These are phyloP conservation scores for Cyprinus carpio DNA, from an alignment of 2,113 vertebrate species.

Conservation along the genomic window DNA sequence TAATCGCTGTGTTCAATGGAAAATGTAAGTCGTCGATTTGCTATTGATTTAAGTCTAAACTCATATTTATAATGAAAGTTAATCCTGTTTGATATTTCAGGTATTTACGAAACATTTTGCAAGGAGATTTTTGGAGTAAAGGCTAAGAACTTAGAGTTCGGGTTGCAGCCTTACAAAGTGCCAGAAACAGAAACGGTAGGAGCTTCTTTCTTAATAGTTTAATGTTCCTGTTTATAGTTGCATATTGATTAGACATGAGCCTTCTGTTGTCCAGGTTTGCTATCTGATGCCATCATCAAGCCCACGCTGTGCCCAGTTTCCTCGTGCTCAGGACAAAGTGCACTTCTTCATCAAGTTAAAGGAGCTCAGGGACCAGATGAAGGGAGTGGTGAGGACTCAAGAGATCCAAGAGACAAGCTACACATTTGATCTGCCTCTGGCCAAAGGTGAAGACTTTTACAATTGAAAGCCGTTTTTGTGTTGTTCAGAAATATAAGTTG, in stretches of 20 bases:
- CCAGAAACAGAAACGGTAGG: conserved; percentile 94
- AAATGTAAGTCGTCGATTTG: conserved; percentile 82
- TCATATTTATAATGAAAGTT: neutral
- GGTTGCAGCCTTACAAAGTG: conserved; percentile 94
- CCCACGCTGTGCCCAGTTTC: conserved; percentile 97
- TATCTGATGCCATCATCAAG: conserved; percentile 98
- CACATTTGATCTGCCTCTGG: conserved; percentile 86
- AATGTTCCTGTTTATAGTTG: neutral
- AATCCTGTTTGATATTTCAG: conserved; percentile 67
- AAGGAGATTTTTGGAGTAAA: conserved; percentile 97
- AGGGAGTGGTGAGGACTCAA: conserved; percentile 70
- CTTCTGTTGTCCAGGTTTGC: conserved; percentile 79
- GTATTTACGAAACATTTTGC: conserved; percentile 99
- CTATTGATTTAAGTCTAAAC: neutral
- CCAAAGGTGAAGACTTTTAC: conserved; percentile 81
- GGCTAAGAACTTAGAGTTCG: conserved; percentile 95
- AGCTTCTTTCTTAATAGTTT: conserved; percentile 22
- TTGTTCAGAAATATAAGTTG: neutral
- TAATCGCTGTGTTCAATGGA: conserved; percentile 96
- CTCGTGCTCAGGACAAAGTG: conserved; percentile 96
- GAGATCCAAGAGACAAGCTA: conserved; percentile 90
- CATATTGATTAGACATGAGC: neutral
- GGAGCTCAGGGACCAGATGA: conserved; percentile 89
- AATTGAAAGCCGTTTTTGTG: neutral
- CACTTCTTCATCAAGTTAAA: conserved; percentile 98